These are phyloP conservation scores for Agonopterix heracliana DNA, from an alignment of 2,888 invertebrate species.

Conservation along the genomic window DNA sequence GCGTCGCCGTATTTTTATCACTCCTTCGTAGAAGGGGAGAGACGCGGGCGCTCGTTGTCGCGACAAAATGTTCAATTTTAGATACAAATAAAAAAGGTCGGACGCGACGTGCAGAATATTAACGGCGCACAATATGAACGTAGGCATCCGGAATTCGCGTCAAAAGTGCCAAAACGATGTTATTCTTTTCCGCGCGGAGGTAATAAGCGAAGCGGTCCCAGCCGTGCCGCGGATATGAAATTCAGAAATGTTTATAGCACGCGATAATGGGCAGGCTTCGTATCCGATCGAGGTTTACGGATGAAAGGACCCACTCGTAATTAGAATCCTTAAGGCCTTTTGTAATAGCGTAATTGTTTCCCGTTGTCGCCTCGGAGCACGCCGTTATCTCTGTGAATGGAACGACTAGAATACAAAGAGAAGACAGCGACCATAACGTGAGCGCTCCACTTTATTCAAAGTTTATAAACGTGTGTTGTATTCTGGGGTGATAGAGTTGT, in stretches of 20 bases:
- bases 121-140: slow-evolving; percentile 74
- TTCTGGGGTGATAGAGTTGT: slow-evolving; percentile 30
- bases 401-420: slow-evolving; percentile 55
- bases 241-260: slow-evolving; percentile 70
- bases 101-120: slow-evolving; percentile 72
- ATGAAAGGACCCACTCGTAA: slow-evolving; percentile 60
- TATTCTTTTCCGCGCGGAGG: slow-evolving; percentile 72
- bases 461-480: slow-evolving; percentile 38
- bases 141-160: slow-evolving; percentile 71
- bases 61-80: slow-evolving; percentile 76
- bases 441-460: slow-evolving; percentile 32
- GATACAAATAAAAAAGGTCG: slow-evolving; percentile 77
- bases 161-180: slow-evolving; percentile 74
- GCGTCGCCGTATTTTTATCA: slow-evolving; percentile 64
- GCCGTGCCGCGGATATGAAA: slow-evolving; percentile 71
- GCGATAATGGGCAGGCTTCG: slow-evolving; percentile 62
- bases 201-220: slow-evolving; percentile 65
- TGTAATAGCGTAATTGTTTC: slow-evolving; percentile 66
- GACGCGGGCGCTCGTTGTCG: slow-evolving; percentile 64
- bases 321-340: slow-evolving; percentile 67
- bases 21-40: slow-evolving; percentile 56
- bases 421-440: slow-evolving; percentile 40
- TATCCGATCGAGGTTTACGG: slow-evolving; percentile 64
- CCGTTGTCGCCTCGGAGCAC: slow-evolving; percentile 57
- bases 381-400: slow-evolving; percentile 61